Conservation (phyloP, 2,113 vertebrate genomes). For the Puntigrus tetrazona region DNA sequence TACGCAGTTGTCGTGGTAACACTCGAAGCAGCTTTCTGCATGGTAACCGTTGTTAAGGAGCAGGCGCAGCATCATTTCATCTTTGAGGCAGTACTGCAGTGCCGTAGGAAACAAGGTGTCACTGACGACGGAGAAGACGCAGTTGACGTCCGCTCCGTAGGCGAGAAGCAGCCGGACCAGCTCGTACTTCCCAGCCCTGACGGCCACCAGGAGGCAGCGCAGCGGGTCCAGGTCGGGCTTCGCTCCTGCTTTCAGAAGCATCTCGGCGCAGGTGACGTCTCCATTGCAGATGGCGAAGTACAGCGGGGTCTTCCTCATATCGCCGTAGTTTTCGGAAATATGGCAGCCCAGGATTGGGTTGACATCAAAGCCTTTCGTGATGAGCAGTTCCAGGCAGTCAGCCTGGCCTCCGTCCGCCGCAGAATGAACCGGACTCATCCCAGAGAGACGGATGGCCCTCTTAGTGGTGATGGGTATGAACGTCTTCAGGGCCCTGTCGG, state of each 20-base stretch:
- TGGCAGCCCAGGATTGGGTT: conserved; percentile 74
- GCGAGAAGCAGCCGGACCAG: conserved; percentile 80
- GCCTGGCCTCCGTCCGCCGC: conserved; percentile 83
- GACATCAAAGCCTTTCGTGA: conserved; percentile 80
- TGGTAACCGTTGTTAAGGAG: conserved; percentile 84
- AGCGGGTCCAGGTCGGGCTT: conserved; percentile 83
- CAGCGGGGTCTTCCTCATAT: conserved; percentile 79
- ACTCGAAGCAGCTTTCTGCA: conserved; percentile 85
- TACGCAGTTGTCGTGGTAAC: conserved; percentile 76
- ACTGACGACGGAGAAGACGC: conserved; percentile 82
- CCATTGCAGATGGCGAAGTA: conserved; percentile 83
- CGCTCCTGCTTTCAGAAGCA: conserved; percentile 78
- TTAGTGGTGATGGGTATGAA: conserved; percentile 82
- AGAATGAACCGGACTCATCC: conserved; percentile 81
- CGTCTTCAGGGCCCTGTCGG: conserved; percentile 78
- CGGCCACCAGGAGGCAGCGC: conserved; percentile 80
- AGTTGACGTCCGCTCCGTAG: conserved; percentile 82
- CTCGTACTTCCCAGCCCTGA: conserved; percentile 81
- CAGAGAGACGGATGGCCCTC: conserved; percentile 78
- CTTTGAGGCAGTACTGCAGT: conserved; percentile 83
- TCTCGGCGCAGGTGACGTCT: conserved; percentile 80
- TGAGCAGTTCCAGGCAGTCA: conserved; percentile 82
- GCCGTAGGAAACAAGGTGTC: conserved; percentile 83
- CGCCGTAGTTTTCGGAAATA: conserved; percentile 80
- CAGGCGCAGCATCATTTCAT: conserved; percentile 82